Percentiles rank a stretch among this genome's conserved stretches.
Evolutionary conservation across 2,797 vertebrate genomes (phyloP).

Genomic region (Naso thynnoides): DNA sequence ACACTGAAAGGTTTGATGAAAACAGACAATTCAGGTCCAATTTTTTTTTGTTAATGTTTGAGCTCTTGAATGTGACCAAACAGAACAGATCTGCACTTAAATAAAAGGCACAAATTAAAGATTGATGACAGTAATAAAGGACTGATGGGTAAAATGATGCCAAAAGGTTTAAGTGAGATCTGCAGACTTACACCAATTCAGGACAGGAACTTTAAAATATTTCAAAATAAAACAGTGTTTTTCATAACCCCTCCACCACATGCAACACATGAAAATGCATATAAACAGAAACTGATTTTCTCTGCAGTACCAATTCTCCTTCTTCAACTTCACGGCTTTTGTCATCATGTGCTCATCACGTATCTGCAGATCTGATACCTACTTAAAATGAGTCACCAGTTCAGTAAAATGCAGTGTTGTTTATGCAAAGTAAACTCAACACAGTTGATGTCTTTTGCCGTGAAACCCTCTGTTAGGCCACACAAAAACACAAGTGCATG

Average conservation of each 20-base stretch:
- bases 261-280: conserved; percentile 18
- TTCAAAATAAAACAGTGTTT: conserved; percentile 32
- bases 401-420: conserved; percentile 41
- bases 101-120: conserved; percentile 78
- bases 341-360: background rate
- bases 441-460: conserved; percentile 19
- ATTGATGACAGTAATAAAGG: conserved; percentile 1
- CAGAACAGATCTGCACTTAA: conserved; percentile 47
- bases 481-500: conserved; percentile 65
- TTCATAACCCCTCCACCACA: conserved; percentile 24
- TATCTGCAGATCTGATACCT: conserved; percentile 19
- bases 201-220: background rate
- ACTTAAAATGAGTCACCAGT: conserved; percentile 1
- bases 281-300: conserved; percentile 12
- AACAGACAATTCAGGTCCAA: conserved; percentile 26
- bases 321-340: background rate
- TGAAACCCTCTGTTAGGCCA: conserved; percentile 40
- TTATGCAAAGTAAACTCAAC: conserved; percentile 57
- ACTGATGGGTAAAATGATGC: conserved; percentile 11
- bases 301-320: background rate
- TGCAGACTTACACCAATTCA: conserved; percentile 10
- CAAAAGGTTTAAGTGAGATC: background rate
- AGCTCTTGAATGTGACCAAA: conserved; percentile 2
- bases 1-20: conserved; percentile 33
- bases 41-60: no score